Percentiles rank a stretch among this genome's conserved stretches.
Conservation (phyloP, 2,888 invertebrate genomes). For the Diaprepes abbreviatus region DNA sequence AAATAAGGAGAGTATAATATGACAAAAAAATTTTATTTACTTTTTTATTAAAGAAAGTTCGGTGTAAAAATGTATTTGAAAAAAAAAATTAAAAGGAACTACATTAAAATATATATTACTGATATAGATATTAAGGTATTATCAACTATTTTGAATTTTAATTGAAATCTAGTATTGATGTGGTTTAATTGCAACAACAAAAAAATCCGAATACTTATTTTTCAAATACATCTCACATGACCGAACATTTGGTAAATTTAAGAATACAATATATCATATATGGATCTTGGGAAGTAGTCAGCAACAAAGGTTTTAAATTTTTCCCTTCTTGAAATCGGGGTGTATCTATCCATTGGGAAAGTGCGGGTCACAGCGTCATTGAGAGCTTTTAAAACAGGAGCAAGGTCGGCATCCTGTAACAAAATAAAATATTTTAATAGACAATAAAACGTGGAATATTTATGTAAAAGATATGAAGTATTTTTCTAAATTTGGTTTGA, state of each 20-base stretch:
- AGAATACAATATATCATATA: slow-evolving; percentile 84
- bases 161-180: no score
- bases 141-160: no score
- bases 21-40: no score
- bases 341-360: slow-evolving; percentile 87
- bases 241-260: slow-evolving; percentile 31
- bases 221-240: not conserved
- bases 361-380: slow-evolving; percentile 85
- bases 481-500: no score
- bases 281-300: slow-evolving; percentile 84
- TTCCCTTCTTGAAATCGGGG: slow-evolving; percentile 84
- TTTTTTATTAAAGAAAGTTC: no score
- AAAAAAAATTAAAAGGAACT: no score
- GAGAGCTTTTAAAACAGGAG: slow-evolving; percentile 81
- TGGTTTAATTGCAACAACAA: no score
- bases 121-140: no score
- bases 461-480: not conserved
- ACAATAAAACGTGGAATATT: not conserved
- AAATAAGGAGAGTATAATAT: no score
- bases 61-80: no score
- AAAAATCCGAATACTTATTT: no score
- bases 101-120: no score
- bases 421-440: slow-evolving; percentile 18
- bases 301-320: slow-evolving; percentile 85
- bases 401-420: slow-evolving; percentile 80